Evolutionary conservation across 2,113 vertebrate species (phyloP).

Genomic region (Sitta europaea): DNA sequence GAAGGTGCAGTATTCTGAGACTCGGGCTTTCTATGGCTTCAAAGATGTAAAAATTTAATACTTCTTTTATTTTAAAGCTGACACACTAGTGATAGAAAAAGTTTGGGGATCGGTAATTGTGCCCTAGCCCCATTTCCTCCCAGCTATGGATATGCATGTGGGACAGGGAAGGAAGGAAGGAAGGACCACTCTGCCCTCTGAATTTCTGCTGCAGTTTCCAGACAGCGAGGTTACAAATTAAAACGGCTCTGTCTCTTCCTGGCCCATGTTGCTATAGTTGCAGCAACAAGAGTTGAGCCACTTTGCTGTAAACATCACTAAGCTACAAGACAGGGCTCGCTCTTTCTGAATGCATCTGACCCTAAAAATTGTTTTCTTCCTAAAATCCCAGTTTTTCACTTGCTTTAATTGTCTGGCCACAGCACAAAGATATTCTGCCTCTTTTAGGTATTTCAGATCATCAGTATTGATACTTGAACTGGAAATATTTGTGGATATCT

Average conservation of each 20-base stretch:
- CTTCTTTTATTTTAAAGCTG: not conserved
- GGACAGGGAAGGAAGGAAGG: not conserved
- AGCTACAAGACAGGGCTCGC: not conserved
- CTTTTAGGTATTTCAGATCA: not conserved
- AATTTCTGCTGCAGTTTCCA: not conserved
- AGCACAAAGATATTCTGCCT: not conserved
- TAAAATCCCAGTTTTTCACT: not conserved
- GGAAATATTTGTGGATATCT: not conserved
- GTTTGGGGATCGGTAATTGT: not conserved
- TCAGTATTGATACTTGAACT: not conserved
- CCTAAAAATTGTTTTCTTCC: not conserved
- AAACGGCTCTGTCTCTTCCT: not conserved
- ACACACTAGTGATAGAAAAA: not conserved
- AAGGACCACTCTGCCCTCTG: not conserved
- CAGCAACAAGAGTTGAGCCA: not conserved
- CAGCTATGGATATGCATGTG: not conserved
- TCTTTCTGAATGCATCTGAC: not conserved
- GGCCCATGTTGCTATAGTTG: not conserved
- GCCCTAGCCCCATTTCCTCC: not conserved
- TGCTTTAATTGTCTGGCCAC: not conserved
- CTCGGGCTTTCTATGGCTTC: not conserved
- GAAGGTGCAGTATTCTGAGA: not conserved
- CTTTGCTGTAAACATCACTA: not conserved
- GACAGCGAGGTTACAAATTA: not conserved
- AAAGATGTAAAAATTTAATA: not conserved